A percentile compares a stretch with the other conserved stretches of the same genome.
Evolutionary conservation across 1,140 invertebrate genomes (phyloP).

Genomic region (Drosophila auraria): DNA sequence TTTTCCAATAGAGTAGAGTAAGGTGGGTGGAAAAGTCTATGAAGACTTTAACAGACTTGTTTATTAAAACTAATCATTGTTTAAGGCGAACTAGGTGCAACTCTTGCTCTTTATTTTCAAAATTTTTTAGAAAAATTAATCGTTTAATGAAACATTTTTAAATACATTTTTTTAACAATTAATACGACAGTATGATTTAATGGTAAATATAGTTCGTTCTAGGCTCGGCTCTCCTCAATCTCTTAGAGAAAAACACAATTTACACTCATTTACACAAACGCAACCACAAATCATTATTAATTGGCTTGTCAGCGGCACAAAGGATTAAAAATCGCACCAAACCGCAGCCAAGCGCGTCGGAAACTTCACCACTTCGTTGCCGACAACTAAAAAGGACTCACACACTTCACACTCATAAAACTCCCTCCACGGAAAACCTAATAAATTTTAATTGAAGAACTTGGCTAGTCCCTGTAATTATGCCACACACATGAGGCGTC

Average conservation of each 20-base stretch:
- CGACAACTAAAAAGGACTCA: conserved; percentile 46
- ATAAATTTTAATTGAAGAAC: conserved; percentile 63
- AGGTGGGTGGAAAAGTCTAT: not conserved
- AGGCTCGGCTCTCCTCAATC: not conserved
- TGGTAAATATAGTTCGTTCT: not conserved
- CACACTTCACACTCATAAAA: conserved; percentile 5
- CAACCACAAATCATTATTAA: conserved; percentile 53
- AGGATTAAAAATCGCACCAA: conserved; percentile 42
- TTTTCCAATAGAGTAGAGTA: not conserved
- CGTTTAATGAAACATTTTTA: not conserved
- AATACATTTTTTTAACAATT: not conserved
- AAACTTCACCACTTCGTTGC: conserved; percentile 23
- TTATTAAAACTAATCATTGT: not conserved
- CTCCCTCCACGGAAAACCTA: conserved; percentile 37
- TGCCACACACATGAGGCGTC: conserved; percentile 66
- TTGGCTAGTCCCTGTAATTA: conserved; percentile 64
- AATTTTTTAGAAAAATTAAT: no score
- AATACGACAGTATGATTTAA: not conserved
- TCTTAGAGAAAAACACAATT: not conserved
- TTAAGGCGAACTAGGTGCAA: no score
- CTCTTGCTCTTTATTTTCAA: no score
- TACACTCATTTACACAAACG: conserved; percentile 34
- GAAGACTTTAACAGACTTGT: not conserved
- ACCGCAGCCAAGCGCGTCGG: conserved; percentile 29
- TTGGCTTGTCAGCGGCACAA: conserved; percentile 68